Percentiles rank a stretch among this genome's conserved stretches.
Evolutionary conservation across 2,113 vertebrate species (phyloP).

Genomic region (Potamarius usumacintae): DNA sequence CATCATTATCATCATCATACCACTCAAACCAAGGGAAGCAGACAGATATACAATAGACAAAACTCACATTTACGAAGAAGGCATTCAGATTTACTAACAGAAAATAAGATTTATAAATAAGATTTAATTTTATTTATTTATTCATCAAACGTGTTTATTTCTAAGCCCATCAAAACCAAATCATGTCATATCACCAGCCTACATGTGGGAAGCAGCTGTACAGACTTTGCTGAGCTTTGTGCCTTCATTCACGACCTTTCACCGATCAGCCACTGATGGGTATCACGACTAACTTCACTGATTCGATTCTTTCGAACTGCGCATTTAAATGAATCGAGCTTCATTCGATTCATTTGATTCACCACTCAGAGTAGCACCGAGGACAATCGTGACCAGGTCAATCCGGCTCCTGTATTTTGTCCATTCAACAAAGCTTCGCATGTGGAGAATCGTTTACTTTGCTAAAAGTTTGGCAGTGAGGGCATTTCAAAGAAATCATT

Average conservation of each 20-base stretch:
- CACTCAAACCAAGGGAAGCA: no score
- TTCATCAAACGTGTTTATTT: not conserved
- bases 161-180: not conserved
- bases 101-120: no score
- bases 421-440: not conserved
- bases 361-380: not conserved
- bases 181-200: not conserved
- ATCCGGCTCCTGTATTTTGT: not conserved
- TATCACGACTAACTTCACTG: not conserved
- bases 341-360: not conserved
- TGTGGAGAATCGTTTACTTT: not conserved
- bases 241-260: slow-evolving; percentile 37
- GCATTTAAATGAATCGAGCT: not conserved
- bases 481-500: not conserved
- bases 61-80: no score
- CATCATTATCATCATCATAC: no score
- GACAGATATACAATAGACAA: no score
- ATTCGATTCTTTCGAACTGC: not conserved
- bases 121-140: not conserved
- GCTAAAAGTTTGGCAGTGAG: not conserved
- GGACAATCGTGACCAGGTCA: not conserved
- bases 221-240: slow-evolving; percentile 15
- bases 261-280: not conserved
- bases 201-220: not conserved
- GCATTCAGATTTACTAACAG: no score